Percentiles rank a stretch among this genome's conserved stretches.
These are phyloP conservation scores for Rhizoglyphus robini DNA, from an alignment of 1,140 invertebrate species.

Conservation along the genomic window DNA sequence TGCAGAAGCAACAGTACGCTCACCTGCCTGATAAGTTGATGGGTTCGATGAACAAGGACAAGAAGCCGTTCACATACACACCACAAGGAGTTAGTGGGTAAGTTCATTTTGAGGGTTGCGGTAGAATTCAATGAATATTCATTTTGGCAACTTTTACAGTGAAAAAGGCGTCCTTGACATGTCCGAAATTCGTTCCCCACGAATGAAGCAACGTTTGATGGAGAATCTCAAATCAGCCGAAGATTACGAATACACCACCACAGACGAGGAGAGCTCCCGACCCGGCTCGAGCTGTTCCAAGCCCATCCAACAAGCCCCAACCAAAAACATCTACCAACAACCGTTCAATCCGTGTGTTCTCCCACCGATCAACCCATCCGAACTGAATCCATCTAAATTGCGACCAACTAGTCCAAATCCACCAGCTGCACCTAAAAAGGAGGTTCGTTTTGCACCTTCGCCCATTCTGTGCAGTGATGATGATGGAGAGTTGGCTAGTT, in stretches of 20 bases:
- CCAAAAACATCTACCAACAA: neutral
- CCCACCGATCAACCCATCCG: neutral
- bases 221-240: slow-evolving; percentile 21
- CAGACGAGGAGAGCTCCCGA: neutral
- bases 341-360: slow-evolving; percentile 4
- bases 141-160: slow-evolving; percentile 7
- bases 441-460: slow-evolving; percentile 15
- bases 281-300: neutral
- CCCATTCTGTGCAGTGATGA: neutral
- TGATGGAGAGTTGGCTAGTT: neutral
- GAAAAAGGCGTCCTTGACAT: slow-evolving; percentile 48
- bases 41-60: slow-evolving; percentile 87
- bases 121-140: neutral
- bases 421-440: neutral
- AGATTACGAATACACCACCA: neutral
- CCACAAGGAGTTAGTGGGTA: slow-evolving; percentile 49
- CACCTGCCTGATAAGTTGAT: slow-evolving; percentile 69
- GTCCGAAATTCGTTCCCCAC: slow-evolving; percentile 70
- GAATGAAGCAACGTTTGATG: slow-evolving; percentile 55
- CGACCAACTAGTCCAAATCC: neutral
- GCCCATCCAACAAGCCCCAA: neutral
- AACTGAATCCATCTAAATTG: neutral
- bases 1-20: slow-evolving; percentile 23
- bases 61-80: slow-evolving; percentile 84
- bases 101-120: slow-evolving; percentile 10